A percentile compares a stretch with the other conserved stretches of the same genome.
These are phyloP conservation scores for Mallateleia sp. DNA, from an alignment of 2,888 invertebrate genomes.

Conservation along the genomic window DNA sequence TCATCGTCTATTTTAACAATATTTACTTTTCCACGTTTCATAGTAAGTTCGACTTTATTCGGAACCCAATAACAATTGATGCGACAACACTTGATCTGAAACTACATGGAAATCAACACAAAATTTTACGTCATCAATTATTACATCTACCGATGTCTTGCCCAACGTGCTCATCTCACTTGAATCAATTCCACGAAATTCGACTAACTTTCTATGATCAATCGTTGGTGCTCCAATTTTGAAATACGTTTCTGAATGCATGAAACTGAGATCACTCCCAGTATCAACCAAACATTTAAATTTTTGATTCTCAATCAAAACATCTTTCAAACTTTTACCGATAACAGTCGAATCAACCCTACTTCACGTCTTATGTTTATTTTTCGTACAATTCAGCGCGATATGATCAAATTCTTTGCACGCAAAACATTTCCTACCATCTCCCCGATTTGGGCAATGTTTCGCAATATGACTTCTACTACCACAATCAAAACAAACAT, in stretches of 20 bases:
- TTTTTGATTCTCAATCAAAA: slow-evolving; percentile 39
- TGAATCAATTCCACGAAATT: slow-evolving; percentile 60
- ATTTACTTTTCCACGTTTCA: slow-evolving; percentile 13
- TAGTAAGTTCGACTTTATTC: slow-evolving; percentile 34
- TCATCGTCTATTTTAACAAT: slow-evolving; percentile 41
- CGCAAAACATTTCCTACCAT: slow-evolving; percentile 45
- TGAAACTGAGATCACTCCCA: slow-evolving; percentile 65
- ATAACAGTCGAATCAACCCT: slow-evolving; percentile 1
- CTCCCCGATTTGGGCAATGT: slow-evolving; percentile 11
- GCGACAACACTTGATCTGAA: slow-evolving; percentile 24
- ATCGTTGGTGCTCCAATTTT: slow-evolving; percentile 54
- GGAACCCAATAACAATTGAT: slow-evolving; percentile 59
- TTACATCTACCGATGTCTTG: slow-evolving; percentile 17
- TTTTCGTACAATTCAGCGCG: slow-evolving; percentile 27
- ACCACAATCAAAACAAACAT: slow-evolving; percentile 59
- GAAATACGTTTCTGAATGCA: slow-evolving; percentile 38
- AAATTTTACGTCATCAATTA: slow-evolving; percentile 51
- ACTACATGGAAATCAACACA: slow-evolving; percentile 59
- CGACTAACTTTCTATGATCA: slow-evolving; percentile 25
- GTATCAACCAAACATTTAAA: slow-evolving; percentile 61
- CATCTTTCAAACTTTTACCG: slow-evolving; percentile 40
- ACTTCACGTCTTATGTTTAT: slow-evolving; percentile 19
- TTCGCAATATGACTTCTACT: slow-evolving; percentile 16
- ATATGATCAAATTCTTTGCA: slow-evolving; percentile 44
- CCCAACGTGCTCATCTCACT: slow-evolving; percentile 35